These are phyloP conservation scores for Acanthornis magna DNA, from an alignment of 2,797 vertebrate species.

Conservation along the genomic window DNA sequence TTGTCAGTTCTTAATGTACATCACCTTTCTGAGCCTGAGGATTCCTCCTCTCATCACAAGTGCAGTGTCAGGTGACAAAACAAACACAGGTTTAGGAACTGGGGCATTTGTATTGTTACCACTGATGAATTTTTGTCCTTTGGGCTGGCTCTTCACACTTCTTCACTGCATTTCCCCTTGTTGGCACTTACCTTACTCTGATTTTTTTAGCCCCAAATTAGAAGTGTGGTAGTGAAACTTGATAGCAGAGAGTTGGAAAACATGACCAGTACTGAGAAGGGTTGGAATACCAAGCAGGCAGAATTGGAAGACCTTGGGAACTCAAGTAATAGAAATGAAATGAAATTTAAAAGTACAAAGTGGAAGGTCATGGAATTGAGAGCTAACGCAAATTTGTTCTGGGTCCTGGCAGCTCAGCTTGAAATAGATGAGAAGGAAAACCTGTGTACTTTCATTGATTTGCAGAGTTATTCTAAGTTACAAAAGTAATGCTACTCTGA, in stretches of 20 bases:
- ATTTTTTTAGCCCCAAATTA: background rate
- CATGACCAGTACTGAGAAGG: background rate
- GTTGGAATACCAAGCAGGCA: constrained; percentile 32
- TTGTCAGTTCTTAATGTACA: background rate
- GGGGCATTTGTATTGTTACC: background rate
- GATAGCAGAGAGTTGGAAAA: background rate
- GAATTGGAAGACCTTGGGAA: constrained; percentile 29
- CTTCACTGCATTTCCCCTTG: background rate
- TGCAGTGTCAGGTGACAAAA: background rate
- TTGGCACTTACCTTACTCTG: background rate
- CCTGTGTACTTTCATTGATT: constrained; percentile 39
- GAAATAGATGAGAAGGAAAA: constrained; percentile 39
- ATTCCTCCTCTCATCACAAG: background rate
- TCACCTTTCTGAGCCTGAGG: background rate
- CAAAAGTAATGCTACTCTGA: background rate
- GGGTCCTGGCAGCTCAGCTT: constrained; percentile 16
- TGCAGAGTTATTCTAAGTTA: constrained; percentile 35
- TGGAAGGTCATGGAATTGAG: constrained; percentile 45
- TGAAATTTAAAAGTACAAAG: constrained; percentile 55
- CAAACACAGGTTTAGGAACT: background rate
- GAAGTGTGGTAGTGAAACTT: background rate
- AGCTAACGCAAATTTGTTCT: constrained; percentile 44
- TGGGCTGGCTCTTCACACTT: background rate
- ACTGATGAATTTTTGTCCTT: background rate
- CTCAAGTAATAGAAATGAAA: constrained; percentile 58